Conservation (phyloP, 1,140 invertebrate genomes). For the Diabrotica undecimpunctata region DNA sequence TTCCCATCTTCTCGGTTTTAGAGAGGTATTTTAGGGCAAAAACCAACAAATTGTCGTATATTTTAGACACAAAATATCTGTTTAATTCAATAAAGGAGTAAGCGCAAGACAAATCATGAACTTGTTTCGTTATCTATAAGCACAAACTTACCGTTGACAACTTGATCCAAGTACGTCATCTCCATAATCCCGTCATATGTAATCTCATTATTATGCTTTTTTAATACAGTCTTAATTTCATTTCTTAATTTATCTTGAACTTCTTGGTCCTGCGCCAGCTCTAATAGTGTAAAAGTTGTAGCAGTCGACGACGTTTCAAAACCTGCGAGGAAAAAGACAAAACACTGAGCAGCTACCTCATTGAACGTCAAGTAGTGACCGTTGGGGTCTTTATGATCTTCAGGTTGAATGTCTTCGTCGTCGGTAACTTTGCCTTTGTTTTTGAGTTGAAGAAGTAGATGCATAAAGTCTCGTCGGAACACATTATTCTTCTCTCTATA, state of each 20-base stretch:
- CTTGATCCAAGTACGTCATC: slow-evolving; percentile 8
- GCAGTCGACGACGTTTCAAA: not conserved
- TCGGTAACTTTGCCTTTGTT: slow-evolving; percentile 20
- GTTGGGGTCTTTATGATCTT: slow-evolving; percentile 15
- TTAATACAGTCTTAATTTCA: not conserved
- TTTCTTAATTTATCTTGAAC: not conserved
- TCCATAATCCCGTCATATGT: slow-evolving; percentile 8
- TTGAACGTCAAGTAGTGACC: slow-evolving; percentile 35
- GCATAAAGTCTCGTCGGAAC: slow-evolving; percentile 17
- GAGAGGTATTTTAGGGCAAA: too few relatives aligned
- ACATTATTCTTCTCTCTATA: slow-evolving; percentile 48
- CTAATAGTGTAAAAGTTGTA: not conserved
- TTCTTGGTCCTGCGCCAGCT: not conserved
- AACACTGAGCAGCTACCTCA: not conserved
- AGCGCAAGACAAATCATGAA: too few relatives aligned
- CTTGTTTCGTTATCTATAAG: too few relatives aligned
- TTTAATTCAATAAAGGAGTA: too few relatives aligned
- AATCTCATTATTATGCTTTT: not conserved
- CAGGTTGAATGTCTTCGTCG: slow-evolving; percentile 19
- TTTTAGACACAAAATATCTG: too few relatives aligned
- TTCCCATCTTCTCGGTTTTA: too few relatives aligned
- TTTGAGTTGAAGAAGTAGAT: slow-evolving; percentile 35
- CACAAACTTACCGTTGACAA: slow-evolving; percentile 11
- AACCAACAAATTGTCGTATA: too few relatives aligned
- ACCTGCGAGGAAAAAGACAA: not conserved